Evolutionary conservation across 2,888 invertebrate genomes (phyloP).

Genomic region (Lithophane socia): DNA sequence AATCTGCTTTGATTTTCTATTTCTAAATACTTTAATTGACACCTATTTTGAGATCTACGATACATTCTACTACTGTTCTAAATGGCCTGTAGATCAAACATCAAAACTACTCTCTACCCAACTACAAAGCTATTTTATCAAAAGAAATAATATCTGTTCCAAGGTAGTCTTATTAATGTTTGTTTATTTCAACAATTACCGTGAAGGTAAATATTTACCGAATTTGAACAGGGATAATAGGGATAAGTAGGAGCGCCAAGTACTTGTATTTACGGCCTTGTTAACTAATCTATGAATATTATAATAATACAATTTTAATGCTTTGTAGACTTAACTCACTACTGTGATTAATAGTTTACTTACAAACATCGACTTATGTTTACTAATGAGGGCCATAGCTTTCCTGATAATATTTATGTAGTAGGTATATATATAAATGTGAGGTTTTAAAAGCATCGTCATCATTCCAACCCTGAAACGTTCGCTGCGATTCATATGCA

Average conservation of each 20-base stretch:
- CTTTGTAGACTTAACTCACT: not conserved
- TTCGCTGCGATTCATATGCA: not conserved
- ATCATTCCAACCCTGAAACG: slow-evolving; percentile 1
- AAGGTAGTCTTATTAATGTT: slow-evolving; percentile 19
- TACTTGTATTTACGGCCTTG: slow-evolving; percentile 27
- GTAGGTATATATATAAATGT: not conserved
- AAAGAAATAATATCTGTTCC: slow-evolving; percentile 9
- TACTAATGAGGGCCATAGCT: slow-evolving; percentile 9
- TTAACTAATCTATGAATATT: slow-evolving; percentile 19
- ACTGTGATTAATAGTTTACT: slow-evolving; percentile 17
- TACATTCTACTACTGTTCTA: not conserved
- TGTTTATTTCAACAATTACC: slow-evolving; percentile 37
- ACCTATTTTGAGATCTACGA: too few species aligned
- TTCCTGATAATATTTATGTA: not conserved
- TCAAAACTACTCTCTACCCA: not conserved
- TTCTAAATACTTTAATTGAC: not conserved
- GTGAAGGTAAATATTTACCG: slow-evolving; percentile 28
- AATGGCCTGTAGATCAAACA: not conserved
- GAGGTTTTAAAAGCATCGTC: not conserved
- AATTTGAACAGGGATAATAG: slow-evolving; percentile 23
- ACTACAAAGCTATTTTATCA: not conserved
- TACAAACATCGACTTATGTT: not conserved
- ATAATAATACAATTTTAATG: slow-evolving; percentile 22
- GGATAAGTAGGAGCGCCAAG: slow-evolving; percentile 17
- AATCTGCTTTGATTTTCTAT: not conserved